Conservation (phyloP, 2,888 invertebrate species). For the Blastobasis lacticolella region DNA sequence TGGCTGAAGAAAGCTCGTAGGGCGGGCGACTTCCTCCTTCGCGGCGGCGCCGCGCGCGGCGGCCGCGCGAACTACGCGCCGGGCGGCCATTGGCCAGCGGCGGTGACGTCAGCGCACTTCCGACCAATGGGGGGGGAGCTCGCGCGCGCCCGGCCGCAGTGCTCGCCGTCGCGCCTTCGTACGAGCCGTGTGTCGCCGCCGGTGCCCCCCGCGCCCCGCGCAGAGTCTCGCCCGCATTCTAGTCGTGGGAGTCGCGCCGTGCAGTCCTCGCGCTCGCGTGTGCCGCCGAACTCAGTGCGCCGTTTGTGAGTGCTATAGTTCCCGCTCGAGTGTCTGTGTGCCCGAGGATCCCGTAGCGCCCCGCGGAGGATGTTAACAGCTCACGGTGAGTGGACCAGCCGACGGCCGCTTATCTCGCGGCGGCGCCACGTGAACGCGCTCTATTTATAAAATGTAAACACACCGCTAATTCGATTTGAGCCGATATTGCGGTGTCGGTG, state of each 20-base stretch:
- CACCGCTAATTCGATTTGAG: constrained; percentile 61
- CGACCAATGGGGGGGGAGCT: constrained; percentile 58
- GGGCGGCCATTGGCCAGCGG: constrained; percentile 43
- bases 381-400: constrained; percentile 64
- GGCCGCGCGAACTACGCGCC: constrained; percentile 30
- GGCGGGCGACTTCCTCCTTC: constrained; percentile 66
- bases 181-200: constrained; percentile 62
- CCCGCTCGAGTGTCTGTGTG: constrained; percentile 70
- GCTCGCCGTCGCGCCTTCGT: constrained; percentile 68
- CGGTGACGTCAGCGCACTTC: constrained; percentile 57
- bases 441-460: constrained; percentile 73
- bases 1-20: constrained; percentile 66
- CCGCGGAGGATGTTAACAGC: constrained; percentile 73
- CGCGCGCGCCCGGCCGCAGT: constrained; percentile 65
- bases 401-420: constrained; percentile 48
- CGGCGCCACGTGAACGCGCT: constrained; percentile 68
- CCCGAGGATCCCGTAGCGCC: constrained; percentile 56
- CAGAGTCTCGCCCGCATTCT: constrained; percentile 67
- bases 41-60: constrained; percentile 49
- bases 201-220: constrained; percentile 55
- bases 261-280: constrained; percentile 73
- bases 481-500: constrained; percentile 44
- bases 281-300: constrained; percentile 69
- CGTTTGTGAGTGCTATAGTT: constrained; percentile 69
- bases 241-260: constrained; percentile 72